Conservation (phyloP, 2,888 invertebrate species). For the Lepidocyrtinus sp. region DNA sequence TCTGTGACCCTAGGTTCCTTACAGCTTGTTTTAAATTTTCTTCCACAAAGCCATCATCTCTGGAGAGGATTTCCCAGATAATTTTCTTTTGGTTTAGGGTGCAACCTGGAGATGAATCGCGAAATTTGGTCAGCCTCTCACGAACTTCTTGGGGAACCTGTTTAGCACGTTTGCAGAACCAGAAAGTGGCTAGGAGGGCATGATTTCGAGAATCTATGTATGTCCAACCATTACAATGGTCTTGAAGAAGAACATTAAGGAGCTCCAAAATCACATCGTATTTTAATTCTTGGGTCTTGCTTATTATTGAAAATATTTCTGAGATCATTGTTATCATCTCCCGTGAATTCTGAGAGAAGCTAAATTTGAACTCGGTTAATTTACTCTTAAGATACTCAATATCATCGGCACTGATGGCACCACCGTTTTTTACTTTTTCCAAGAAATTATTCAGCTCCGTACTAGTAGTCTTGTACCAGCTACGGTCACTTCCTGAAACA, state of each 20-base stretch:
- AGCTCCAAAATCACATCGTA: not conserved
- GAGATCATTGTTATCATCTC: not conserved
- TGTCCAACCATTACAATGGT: not conserved
- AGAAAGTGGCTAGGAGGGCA: not conserved
- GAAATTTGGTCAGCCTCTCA: not conserved
- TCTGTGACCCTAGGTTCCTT: not conserved
- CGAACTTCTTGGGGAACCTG: not conserved
- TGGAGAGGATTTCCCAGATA: not conserved
- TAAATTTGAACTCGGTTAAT: not conserved
- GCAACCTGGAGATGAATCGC: not conserved
- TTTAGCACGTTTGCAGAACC: not conserved
- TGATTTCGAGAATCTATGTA: not conserved
- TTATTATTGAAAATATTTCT: not conserved
- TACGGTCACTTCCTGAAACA: not conserved
- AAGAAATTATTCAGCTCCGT: not conserved
- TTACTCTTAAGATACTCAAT: slow-evolving; percentile 4
- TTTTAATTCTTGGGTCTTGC: not conserved
- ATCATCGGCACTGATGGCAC: slow-evolving; percentile 11
- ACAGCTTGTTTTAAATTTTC: not conserved
- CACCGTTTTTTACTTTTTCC: not conserved
- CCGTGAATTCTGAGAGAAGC: not conserved
- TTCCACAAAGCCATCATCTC: not conserved
- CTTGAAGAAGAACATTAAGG: not conserved
- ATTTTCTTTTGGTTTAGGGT: not conserved
- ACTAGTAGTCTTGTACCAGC: not conserved